phyloP scores from a whole-genome alignment of 2,113 vertebrate genomes.

The Alosa alosa region DNA sequence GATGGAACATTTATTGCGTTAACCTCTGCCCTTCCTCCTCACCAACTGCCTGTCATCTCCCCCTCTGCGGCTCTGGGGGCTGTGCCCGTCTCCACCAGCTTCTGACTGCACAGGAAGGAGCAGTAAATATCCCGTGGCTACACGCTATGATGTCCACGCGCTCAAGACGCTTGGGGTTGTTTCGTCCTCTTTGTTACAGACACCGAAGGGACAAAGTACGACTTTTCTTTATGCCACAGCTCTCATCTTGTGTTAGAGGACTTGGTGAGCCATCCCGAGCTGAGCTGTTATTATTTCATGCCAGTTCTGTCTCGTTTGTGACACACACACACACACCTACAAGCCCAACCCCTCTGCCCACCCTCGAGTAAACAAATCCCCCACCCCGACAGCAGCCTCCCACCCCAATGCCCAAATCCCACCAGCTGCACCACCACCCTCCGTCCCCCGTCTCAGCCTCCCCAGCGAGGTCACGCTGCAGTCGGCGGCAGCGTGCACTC shows the following conservation, averaged over 20 bases:
- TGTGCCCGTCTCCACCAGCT: not conserved
- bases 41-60: slow-evolving; percentile 26
- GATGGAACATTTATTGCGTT: slow-evolving; percentile 38
- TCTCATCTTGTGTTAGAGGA: not conserved
- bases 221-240: not conserved
- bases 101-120: not conserved
- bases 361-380: not conserved
- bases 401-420: not conserved
- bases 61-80: not conserved
- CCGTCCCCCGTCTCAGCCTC: not conserved
- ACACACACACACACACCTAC: not conserved
- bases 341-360: not conserved
- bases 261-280: not conserved
- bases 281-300: not conserved
- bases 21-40: slow-evolving; percentile 31
- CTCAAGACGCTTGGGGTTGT: not conserved
- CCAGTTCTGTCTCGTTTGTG: not conserved
- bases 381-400: slow-evolving; percentile 7
- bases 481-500: slow-evolving; percentile 17
- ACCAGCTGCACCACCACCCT: not conserved
- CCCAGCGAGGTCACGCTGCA: slow-evolving; percentile 33
- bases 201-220: not conserved
- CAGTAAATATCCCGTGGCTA: slow-evolving; percentile 2
- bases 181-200: not conserved
- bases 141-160: not conserved